Evolutionary conservation across 2,888 invertebrate species (phyloP).

Genomic region (Ophion ellenae): DNA sequence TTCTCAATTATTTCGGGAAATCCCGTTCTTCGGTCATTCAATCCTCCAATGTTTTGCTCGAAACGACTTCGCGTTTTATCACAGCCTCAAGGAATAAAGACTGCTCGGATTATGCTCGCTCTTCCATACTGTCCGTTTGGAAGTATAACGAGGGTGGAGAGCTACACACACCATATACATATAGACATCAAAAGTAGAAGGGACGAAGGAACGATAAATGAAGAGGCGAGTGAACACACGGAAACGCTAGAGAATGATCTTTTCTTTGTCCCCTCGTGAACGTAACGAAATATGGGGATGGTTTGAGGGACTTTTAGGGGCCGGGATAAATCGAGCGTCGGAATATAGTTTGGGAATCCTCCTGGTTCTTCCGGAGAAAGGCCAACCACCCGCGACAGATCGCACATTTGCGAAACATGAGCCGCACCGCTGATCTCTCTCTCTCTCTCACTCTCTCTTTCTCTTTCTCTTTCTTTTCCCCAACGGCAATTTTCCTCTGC

Average conservation of each 20-base stretch:
- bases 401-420: constrained; percentile 62
- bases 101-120: constrained; percentile 78
- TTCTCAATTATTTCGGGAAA: constrained; percentile 46
- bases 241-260: constrained; percentile 47
- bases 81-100: constrained; percentile 5
- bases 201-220: constrained; percentile 46
- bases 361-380: constrained; percentile 39
- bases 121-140: constrained; percentile 79
- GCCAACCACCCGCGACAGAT: constrained; percentile 63
- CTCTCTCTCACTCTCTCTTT: not conserved
- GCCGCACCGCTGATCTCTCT: constrained; percentile 22
- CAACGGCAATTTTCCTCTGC: not conserved
- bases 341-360: constrained; percentile 45
- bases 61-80: constrained; percentile 80
- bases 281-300: constrained; percentile 37
- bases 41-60: constrained; percentile 53
- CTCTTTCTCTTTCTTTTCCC: not conserved
- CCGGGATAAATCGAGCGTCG: constrained; percentile 37
- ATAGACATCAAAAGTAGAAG: constrained; percentile 40
- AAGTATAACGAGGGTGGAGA: constrained; percentile 70
- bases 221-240: constrained; percentile 37
- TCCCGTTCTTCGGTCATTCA: constrained; percentile 24
- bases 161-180: not conserved
- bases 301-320: constrained; percentile 43
- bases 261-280: constrained; percentile 55